These are phyloP conservation scores for Lutraria rhynchaena DNA, from an alignment of 1,140 invertebrate genomes.

Conservation along the genomic window DNA sequence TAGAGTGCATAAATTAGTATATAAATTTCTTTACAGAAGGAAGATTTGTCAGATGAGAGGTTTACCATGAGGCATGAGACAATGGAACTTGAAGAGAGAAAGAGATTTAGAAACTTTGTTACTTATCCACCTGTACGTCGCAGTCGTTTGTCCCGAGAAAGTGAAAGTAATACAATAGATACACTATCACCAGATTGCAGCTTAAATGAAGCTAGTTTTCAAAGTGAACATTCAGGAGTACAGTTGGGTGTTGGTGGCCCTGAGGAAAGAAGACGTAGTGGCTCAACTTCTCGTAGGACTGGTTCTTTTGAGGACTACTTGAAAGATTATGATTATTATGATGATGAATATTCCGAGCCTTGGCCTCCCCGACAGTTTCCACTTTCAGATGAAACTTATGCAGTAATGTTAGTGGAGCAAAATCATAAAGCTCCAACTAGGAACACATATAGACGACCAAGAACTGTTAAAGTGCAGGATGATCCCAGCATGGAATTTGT, in stretches of 20 bases:
- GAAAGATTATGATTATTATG: slow-evolving; percentile 3
- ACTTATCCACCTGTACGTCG: slow-evolving; percentile 85
- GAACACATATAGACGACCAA: slow-evolving; percentile 70
- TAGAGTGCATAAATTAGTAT: too few relatives aligned
- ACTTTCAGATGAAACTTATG: slow-evolving; percentile 87
- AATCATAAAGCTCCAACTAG: slow-evolving; percentile 44
- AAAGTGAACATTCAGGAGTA: slow-evolving; percentile 46
- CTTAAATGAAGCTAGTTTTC: slow-evolving; percentile 19
- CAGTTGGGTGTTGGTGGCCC: slow-evolving; percentile 29
- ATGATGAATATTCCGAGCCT: slow-evolving; percentile 82
- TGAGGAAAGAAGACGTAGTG: slow-evolving; percentile 52
- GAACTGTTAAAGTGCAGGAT: slow-evolving; percentile 55
- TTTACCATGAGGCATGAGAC: slow-evolving; percentile 87
- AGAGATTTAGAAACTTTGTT: slow-evolving; percentile 89
- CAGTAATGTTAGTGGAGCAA: slow-evolving; percentile 86
- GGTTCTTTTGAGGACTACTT: slow-evolving; percentile 31
- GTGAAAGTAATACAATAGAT: slow-evolving; percentile 60
- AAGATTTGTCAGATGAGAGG: slow-evolving; percentile 90
- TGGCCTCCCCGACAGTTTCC: slow-evolving; percentile 90
- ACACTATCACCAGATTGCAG: slow-evolving; percentile 21
- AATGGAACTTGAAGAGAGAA: slow-evolving; percentile 90
- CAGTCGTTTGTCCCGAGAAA: slow-evolving; percentile 77
- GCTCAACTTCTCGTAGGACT: slow-evolving; percentile 64
- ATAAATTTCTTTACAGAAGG: slow-evolving; percentile 83
- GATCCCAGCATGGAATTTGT: slow-evolving; percentile 55